These are phyloP conservation scores for Caretta caretta DNA, from an alignment of 2,113 vertebrate genomes.

Conservation along the genomic window DNA sequence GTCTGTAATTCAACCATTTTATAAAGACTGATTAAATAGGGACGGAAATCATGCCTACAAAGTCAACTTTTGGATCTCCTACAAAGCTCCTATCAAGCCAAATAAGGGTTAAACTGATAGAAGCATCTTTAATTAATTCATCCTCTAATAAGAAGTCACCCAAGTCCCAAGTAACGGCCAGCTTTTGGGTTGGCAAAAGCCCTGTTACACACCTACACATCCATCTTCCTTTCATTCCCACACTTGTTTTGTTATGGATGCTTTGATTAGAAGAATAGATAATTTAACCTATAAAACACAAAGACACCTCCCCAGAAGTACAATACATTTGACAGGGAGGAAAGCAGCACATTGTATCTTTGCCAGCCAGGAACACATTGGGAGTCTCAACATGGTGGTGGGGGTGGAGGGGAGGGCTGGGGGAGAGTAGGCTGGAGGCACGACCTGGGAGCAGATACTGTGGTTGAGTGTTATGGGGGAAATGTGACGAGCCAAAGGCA, in stretches of 20 bases:
- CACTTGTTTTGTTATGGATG: neutral
- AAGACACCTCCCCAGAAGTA: neutral
- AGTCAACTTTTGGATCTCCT: neutral
- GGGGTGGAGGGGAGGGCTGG: accelerated
- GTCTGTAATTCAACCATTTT: neutral
- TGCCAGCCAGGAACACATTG: neutral
- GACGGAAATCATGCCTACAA: neutral
- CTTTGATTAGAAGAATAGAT: neutral
- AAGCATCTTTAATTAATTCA: neutral
- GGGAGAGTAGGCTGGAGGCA: neutral
- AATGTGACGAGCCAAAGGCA: neutral
- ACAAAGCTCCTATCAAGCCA: neutral
- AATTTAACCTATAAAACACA: neutral
- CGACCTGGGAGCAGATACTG: neutral
- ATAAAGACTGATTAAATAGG: neutral
- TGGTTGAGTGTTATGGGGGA: neutral
- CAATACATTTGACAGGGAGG: neutral
- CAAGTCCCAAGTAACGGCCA: neutral
- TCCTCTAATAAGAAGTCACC: neutral
- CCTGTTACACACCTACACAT: neutral
- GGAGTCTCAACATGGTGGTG: neutral
- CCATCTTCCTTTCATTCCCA: neutral
- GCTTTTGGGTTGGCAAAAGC: neutral
- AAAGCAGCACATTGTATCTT: neutral
- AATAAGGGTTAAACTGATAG: neutral